These are phyloP conservation scores for Anguilla rostrata DNA, from an alignment of 2,113 vertebrate species.

Conservation along the genomic window DNA sequence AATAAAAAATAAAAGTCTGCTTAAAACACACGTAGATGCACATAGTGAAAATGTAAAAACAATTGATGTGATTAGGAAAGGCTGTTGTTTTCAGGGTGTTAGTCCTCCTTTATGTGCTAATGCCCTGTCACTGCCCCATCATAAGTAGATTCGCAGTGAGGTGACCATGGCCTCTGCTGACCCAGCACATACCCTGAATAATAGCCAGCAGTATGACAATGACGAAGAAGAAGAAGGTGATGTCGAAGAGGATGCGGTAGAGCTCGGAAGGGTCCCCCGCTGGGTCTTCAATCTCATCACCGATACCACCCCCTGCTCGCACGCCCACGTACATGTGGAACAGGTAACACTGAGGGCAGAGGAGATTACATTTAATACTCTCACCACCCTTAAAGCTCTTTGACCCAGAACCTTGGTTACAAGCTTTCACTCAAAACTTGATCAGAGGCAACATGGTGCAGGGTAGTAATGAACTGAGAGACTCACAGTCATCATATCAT, in stretches of 20 bases:
- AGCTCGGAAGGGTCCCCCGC: conserved; percentile 97
- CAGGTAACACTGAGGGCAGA: conserved; percentile 82
- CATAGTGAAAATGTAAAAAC: no score
- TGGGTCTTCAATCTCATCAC: conserved; percentile 97
- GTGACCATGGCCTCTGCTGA: neutral
- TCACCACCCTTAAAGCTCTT: neutral
- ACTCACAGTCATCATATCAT: conserved; percentile 98
- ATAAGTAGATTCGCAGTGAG: no score
- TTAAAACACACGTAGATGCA: no score
- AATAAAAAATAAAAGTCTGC: no score
- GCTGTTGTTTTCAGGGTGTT: no score
- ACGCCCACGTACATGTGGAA: conserved; percentile 99
- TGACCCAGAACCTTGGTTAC: neutral
- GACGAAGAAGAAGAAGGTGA: conserved; percentile 99
- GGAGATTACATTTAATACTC: neutral
- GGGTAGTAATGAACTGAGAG: neutral
- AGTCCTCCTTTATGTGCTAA: no score
- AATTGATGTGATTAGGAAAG: no score
- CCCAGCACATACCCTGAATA: conserved; percentile 81
- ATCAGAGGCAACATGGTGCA: neutral
- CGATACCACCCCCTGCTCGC: conserved; percentile 93
- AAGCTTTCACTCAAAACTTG: neutral
- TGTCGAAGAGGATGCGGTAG: conserved; percentile 96
- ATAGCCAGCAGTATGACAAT: conserved; percentile 97
- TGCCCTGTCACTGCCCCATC: no score